Evolutionary conservation across 2,888 invertebrate species (phyloP), one percentile per base, ranked within the genome.

Genomic region (Phalangium opilio): DNA sequence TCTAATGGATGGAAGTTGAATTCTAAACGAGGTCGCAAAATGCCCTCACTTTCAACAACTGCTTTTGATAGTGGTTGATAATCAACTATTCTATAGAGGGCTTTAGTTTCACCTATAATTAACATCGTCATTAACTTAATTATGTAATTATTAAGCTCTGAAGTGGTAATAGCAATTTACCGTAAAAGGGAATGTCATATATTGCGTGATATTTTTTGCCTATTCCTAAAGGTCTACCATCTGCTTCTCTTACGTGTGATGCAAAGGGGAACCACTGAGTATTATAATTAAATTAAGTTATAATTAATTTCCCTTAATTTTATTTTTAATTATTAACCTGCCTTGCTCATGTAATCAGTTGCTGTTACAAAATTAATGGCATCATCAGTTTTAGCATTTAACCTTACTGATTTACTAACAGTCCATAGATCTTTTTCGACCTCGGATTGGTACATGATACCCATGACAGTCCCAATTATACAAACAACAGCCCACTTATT

Each of bases 251-350:
- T 1, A 53, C 47, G 20, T 47, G 45, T 18, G 50, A 49, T 20
- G 49, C 53, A 47, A 53, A 53, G 10, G 53, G 53, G 39, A 53
- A 53, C 53, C 53, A 53, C 53, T 53, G 17, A n/a, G 44, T 44
- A 18, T 18, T 17, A 12, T 39, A 38, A n/a, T n/a, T 15, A 18
- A 35, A 11, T 35, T 38, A 12, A 3, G 12, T 14, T n/a, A 34
- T 12, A 34, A 34, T n/a, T 34, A 14, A 34, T 12, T 14, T 14
- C 14, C 12, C 5, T 34, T 34, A n/a, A n/a, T n/a, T 34, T 12
- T 3, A 34, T 34, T 33, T 11, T 34, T n/a, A 34, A n/a, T n/a
- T 4, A 34, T 8, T 11, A 33, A 33, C 10, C 35, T 48, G 51
- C 53, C 47, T 53, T 53, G 44, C 49, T 49, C n/a, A 53, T 47